Conservation (phyloP, 2,888 invertebrate species). For the Cartodere bifasciata region DNA sequence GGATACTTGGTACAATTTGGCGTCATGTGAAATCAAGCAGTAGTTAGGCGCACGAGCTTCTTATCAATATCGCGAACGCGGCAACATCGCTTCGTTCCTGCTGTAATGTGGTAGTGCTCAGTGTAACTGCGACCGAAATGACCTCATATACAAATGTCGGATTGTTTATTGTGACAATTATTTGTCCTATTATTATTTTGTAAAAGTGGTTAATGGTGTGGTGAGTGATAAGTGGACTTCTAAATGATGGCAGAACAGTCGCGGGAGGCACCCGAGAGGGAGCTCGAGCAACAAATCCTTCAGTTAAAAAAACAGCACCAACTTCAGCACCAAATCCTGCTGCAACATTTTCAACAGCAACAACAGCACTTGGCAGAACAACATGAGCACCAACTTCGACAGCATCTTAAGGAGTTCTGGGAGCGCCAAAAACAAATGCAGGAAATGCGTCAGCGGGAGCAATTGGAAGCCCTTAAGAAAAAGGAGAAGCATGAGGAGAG, state of each 20-base stretch:
- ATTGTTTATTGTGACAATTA: too few species aligned
- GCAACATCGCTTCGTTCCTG: slow-evolving; percentile 26
- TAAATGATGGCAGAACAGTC: slow-evolving; percentile 30
- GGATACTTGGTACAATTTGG: too few species aligned
- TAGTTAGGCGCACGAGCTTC: slow-evolving; percentile 7
- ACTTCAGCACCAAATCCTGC: slow-evolving; percentile 79
- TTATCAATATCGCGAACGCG: slow-evolving; percentile 18
- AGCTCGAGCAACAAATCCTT: slow-evolving; percentile 39
- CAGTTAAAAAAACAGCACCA: slow-evolving; percentile 92
- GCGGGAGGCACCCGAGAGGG: slow-evolving; percentile 32
- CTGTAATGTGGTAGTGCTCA: slow-evolving; percentile 20
- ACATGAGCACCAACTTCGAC: slow-evolving; percentile 80
- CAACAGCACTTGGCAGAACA: slow-evolving; percentile 81
- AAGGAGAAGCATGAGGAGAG: slow-evolving; percentile 93
- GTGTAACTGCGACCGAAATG: slow-evolving; percentile 32
- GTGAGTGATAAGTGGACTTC: slow-evolving; percentile 15
- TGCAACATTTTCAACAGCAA: slow-evolving; percentile 85
- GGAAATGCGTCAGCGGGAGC: slow-evolving; percentile 61
- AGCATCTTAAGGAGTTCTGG: slow-evolving; percentile 84
- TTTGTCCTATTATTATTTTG: too few species aligned
- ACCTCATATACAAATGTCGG: slow-evolving; percentile 24
- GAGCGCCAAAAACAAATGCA: slow-evolving; percentile 81
- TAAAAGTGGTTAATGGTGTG: slow-evolving; percentile 1
- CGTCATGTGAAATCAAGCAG: too few species aligned
- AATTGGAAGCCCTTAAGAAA: slow-evolving; percentile 75